Evolutionary conservation across 1,140 invertebrate species (phyloP), one percentile per base, ranked within the genome.

Genomic region (Pemphigus obesinymphae): DNA sequence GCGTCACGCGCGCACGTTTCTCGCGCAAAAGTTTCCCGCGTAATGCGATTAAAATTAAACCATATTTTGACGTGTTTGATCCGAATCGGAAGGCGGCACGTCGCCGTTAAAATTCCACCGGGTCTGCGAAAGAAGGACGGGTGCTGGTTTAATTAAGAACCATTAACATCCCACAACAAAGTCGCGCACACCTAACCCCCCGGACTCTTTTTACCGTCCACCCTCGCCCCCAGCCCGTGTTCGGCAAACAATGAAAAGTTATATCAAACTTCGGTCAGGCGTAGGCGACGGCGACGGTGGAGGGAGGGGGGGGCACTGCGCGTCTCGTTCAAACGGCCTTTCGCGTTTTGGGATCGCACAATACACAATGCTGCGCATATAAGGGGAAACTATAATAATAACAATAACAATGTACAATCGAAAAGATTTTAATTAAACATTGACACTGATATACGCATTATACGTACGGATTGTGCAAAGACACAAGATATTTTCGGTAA

Each of bases 341-440:
- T 43, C 37, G 15, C n/a, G 43, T 72, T 50, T 50, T 2, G 26
- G 31, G 20, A n/a, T 31, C 70, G 20, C 26, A 31, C 26, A 1
- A 72, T 26, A 48, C 29, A 72, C 26, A 31, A 61, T 61, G 29
- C 13, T 55, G 23, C 20, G 48, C 15, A 23, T 55, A 23, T 58
- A 6, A 3, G 23, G n/a, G n/a, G n/a, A n/a, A n/a, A n/a, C n/a
- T n/a, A n/a, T n/a, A n/a, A n/a, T n/a, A n/a, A n/a, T 58, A 15
- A 37, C 20, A 70, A 37, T 15, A 3, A 0, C 23, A 1, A 37
- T 8, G n/a, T n/a, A 23, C 31, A 37, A 70, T 40, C 20, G 15
- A 20, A 70, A 70, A 70, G 34, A 70, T 70, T 70, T 70, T 70
- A 70, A 70, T 70, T 70, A 70, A 70, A 70, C 20, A 61, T 61